Evolutionary conservation across 2,888 invertebrate species (phyloP).

Genomic region (Mongoloraphidia duomilia): DNA sequence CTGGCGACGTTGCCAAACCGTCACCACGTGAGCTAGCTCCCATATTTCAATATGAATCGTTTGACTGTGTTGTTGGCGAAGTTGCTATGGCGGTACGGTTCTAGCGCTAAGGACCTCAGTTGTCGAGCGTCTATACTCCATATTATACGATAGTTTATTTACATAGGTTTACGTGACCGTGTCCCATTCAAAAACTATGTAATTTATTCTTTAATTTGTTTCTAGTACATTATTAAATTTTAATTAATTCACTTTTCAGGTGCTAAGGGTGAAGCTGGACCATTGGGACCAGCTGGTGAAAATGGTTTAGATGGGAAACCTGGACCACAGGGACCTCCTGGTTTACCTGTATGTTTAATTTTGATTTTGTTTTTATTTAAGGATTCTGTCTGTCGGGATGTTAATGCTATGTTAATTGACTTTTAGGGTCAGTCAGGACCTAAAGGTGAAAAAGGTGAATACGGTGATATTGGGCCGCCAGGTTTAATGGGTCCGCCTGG

Average conservation of each 20-base stretch:
- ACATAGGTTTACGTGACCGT: neutral
- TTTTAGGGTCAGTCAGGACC: constrained; percentile 65
- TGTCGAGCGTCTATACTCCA: no score
- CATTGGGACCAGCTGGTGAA: constrained; percentile 57
- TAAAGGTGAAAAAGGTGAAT: constrained; percentile 78
- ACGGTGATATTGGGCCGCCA: constrained; percentile 84
- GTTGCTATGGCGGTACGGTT: no score
- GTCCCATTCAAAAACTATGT: neutral
- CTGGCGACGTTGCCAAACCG: no score
- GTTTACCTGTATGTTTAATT: constrained; percentile 49
- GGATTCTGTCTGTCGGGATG: constrained; percentile 3
- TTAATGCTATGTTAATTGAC: constrained; percentile 3
- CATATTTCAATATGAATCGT: no score
- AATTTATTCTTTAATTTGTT: neutral
- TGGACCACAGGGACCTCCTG: constrained; percentile 82
- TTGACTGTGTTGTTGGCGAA: no score
- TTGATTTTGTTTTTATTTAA: neutral
- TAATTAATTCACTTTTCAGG: constrained; percentile 35
- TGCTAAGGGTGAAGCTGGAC: constrained; percentile 58
- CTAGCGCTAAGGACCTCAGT: no score
- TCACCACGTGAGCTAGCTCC: no score
- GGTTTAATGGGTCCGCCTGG: constrained; percentile 92
- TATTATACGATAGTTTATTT: no score
- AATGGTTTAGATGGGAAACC: constrained; percentile 62
- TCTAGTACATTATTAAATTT: neutral